Evolutionary conservation across 1,140 invertebrate species (phyloP), one percentile per base, ranked within the genome.

Genomic region (Lasaia peninsularis): DNA sequence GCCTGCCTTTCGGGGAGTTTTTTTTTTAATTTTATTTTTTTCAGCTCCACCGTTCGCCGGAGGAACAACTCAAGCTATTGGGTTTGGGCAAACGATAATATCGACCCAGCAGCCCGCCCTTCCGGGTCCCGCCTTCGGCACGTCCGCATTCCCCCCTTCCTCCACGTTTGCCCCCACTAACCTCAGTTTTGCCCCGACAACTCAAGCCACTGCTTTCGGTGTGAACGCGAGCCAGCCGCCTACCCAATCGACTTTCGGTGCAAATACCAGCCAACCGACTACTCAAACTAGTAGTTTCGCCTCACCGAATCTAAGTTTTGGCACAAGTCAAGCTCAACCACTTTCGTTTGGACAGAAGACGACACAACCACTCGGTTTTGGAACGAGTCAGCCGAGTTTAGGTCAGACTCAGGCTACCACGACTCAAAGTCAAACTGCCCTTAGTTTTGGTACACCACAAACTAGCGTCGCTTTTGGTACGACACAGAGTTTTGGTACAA

Each of bases 401-500:
- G 52, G 52, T 9, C 16, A 31, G 0, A 21, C 31, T 48, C 40
- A 48, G 3, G 16, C 40, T 21, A 48, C 35, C 16, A 33, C 21
- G 60, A 57, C 59, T 31, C 60, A 35, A 44, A 50, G 4, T 24
- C 44, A 44, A 54, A 50, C 40, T 9, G 37, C 34, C 9, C 50
- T 9, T 49, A 14, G 50, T n/a, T 60, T 60, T 49, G 58, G 58
- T 10, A 24, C 51, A 2, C 12, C 51, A 16, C 56, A 58, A 51
- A 34, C 56, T n/a, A 58, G 16, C 11, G 40, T 35, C 37, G 24
- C 21, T 20, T 35, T 20, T 34, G 16, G 20, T 35, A n/a, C 59
- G 4, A 32, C 24, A 34, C 62, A 32, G 11, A 54, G 52, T 56
- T 65, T 72, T 24, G 69, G 60, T 0, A 49, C 68, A 44, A 57